Percentiles rank a stretch among this genome's conserved stretches.
These are phyloP conservation scores for Thalpophila matura DNA, from an alignment of 2,888 invertebrate species.

Conservation along the genomic window DNA sequence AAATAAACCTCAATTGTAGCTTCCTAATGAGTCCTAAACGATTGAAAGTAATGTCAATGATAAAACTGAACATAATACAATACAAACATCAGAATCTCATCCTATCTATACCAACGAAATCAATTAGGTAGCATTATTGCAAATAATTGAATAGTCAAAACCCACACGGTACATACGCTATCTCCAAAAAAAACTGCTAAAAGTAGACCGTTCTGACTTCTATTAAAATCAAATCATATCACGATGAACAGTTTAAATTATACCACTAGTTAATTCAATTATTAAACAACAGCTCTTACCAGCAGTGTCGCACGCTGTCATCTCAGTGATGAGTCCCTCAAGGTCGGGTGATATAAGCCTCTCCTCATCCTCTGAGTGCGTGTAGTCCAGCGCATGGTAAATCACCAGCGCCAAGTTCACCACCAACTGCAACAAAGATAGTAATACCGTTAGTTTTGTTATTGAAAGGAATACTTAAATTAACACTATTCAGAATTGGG, in stretches of 20 bases:
- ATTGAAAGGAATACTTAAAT: too few relatives aligned
- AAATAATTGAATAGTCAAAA: too few relatives aligned
- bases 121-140: too few relatives aligned
- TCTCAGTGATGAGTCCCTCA: slow-evolving; percentile 95
- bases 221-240: too few relatives aligned
- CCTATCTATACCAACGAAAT: too few relatives aligned
- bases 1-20: not conserved
- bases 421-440: slow-evolving; percentile 92
- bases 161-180: too few relatives aligned
- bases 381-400: slow-evolving; percentile 97
- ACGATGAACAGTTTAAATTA: too few relatives aligned
- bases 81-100: too few relatives aligned
- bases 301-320: slow-evolving; percentile 93
- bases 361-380: slow-evolving; percentile 96
- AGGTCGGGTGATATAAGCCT: slow-evolving; percentile 96
- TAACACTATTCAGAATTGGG: too few relatives aligned
- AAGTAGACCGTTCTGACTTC: too few relatives aligned
- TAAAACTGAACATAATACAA: not conserved
- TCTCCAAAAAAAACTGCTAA: too few relatives aligned
- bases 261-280: not conserved
- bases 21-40: not conserved
- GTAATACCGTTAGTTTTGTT: not conserved
- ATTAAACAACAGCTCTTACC: slow-evolving; percentile 62
- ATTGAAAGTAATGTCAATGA: not conserved
- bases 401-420: slow-evolving; percentile 95